Percentiles rank a stretch among this genome's conserved stretches.
These are phyloP conservation scores for Reticulitermes lucifugus DNA, from an alignment of 2,888 invertebrate species.

Conservation along the genomic window DNA sequence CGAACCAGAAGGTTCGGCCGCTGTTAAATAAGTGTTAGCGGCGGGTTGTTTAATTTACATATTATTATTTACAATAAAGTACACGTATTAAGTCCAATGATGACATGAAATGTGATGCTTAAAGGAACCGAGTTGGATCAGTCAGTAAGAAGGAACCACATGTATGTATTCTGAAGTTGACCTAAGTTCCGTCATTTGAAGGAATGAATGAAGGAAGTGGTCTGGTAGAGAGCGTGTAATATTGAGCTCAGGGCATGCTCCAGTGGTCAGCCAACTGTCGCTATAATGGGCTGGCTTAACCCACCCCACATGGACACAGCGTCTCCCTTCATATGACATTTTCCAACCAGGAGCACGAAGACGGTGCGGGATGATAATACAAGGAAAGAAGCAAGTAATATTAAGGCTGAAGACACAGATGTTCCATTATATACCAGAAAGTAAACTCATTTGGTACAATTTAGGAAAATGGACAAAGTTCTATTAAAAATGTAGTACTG, in stretches of 20 bases:
- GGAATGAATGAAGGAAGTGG: not conserved
- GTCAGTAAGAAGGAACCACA: not conserved
- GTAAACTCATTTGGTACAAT: not conserved
- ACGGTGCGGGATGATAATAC: not conserved
- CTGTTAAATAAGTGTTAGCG: too few species aligned
- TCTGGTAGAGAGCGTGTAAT: not conserved
- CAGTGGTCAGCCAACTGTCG: constrained; percentile 6
- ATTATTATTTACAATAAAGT: too few species aligned
- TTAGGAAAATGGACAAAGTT: not conserved
- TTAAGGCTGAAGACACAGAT: not conserved
- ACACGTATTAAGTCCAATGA: too few species aligned
- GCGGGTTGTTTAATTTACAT: too few species aligned
- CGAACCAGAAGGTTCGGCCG: too few species aligned
- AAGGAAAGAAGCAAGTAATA: not conserved
- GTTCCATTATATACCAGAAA: not conserved
- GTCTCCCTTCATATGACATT: not conserved
- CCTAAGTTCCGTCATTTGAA: not conserved
- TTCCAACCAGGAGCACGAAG: not conserved
- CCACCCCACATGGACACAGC: not conserved
- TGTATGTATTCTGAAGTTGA: not conserved
- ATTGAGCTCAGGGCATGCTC: not conserved
- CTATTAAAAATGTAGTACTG: not conserved
- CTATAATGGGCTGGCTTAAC: not conserved
- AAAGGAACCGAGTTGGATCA: not conserved
- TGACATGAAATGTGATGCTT: too few species aligned